Evolutionary conservation across 2,113 vertebrate species (phyloP), one percentile per base, ranked within the genome.

Genomic region (Ictalurus punctatus): DNA sequence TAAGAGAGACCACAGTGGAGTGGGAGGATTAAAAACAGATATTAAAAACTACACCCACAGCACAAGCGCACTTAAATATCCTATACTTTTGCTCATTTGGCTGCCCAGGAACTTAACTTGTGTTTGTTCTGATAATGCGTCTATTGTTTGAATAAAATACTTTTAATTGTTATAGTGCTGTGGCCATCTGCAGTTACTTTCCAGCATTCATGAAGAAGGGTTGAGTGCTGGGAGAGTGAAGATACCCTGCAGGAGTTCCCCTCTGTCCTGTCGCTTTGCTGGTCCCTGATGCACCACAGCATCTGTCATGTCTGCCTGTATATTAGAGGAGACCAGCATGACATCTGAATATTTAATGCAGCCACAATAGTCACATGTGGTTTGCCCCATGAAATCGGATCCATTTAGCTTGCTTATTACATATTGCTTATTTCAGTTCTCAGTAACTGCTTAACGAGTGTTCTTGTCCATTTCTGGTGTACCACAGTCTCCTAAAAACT

Each of bases 311-410:
- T 80, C 73, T 65, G 86, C 83, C 87, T 90, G 90, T 79, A 17
- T 79, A 21, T 71, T 88, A 86, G 63, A 84, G 78, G 89, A 61
- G 90, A 90, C 86, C 85, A 79, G 83, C 23, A 90, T 84, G 90
- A 89, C 56, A 44, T 91, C 67, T 94, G 87, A 93, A 93, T 92
- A 83, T 90, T 94, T 94, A 92, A 94, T 93, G 91, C 92, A 85
- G 58, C 87, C 88, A 89, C 86, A 88, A 87, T 83, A 44, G 14
- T 84, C 16, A 56, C 58, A 30, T 79, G 12, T 1, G 17, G 37
- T 48, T 14, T 27, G 23, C 37, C 52, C 21, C 84, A 17, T 58
- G 69, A 58, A 52, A 74, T 17, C 12, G 4, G 74, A 80, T 87
- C 17, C 61, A 3, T 44, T 76, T 59, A 61, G 25, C 23, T 52